A percentile compares a stretch with the other conserved stretches of the same genome.
Evolutionary conservation across 2,888 invertebrate species (phyloP).

Genomic region (Drosophila longiperda): DNA sequence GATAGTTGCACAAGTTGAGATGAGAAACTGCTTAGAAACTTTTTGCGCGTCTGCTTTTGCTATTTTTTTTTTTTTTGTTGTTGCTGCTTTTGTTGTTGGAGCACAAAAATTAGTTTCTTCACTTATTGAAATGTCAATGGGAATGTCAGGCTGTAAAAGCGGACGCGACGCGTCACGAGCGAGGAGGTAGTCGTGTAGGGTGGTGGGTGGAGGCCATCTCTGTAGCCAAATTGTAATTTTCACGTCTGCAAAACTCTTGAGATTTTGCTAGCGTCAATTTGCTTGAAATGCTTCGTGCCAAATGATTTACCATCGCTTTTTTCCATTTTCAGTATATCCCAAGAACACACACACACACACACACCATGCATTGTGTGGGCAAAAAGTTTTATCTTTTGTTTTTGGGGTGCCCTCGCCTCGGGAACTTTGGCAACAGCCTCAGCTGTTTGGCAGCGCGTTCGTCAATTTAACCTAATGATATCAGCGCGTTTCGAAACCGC

Average conservation of each 20-base stretch:
- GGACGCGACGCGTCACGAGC: slow-evolving; percentile 14
- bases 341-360: slow-evolving; percentile 11
- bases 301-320: slow-evolving; percentile 70
- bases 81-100: slow-evolving; percentile 22
- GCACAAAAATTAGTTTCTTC: slow-evolving; percentile 78
- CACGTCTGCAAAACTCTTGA: slow-evolving; percentile 59
- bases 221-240: slow-evolving; percentile 74
- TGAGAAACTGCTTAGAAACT: slow-evolving; percentile 66
- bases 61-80: slow-evolving; percentile 6
- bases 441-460: slow-evolving; percentile 73
- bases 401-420: slow-evolving; percentile 48
- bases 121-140: slow-evolving; percentile 81
- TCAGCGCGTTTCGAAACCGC: slow-evolving; percentile 44
- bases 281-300: slow-evolving; percentile 79
- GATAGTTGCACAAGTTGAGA: slow-evolving; percentile 63
- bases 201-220: slow-evolving; percentile 3
- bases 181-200: too few species aligned
- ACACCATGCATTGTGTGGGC: slow-evolving; percentile 10
- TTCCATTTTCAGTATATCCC: slow-evolving; percentile 27
- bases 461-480: slow-evolving; percentile 77
- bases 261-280: slow-evolving; percentile 67
- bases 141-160: slow-evolving; percentile 61
- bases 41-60: slow-evolving; percentile 48
- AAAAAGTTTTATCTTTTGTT: slow-evolving; percentile 61
- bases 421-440: slow-evolving; percentile 60